A percentile compares a stretch with the other conserved stretches of the same genome.
Conservation (phyloP, 2,113 vertebrate genomes). For the Eurystomus gularis region DNA sequence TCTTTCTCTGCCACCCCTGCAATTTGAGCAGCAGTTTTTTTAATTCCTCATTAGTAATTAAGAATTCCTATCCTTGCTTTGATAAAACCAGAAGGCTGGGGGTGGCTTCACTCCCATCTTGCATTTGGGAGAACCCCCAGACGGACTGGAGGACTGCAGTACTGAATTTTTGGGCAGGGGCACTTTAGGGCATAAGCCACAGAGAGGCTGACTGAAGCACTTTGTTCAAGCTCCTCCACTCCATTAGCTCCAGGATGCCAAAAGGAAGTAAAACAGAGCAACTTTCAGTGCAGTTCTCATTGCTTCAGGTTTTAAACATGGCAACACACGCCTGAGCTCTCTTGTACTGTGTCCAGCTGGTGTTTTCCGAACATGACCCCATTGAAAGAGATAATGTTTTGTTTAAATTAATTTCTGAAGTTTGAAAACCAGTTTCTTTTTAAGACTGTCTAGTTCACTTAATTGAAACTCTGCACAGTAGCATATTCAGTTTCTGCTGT, state of each 20-base stretch:
- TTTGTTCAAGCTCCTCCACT: conserved; percentile 20
- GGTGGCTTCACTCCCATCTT: neutral
- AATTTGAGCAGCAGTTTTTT: neutral
- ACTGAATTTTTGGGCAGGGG: neutral
- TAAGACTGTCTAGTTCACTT: neutral
- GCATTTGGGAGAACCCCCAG: neutral
- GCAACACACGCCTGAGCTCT: neutral
- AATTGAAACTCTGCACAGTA: conserved; percentile 18
- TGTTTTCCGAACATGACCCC: neutral
- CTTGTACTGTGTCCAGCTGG: neutral
- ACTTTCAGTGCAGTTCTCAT: neutral
- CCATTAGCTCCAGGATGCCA: conserved; percentile 1
- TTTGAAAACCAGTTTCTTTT: neutral
- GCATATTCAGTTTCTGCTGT: conserved; percentile 45
- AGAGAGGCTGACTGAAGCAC: conserved; percentile 9
- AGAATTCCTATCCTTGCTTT: neutral
- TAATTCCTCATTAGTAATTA: neutral
- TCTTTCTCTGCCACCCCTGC: neutral
- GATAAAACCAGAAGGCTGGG: neutral
- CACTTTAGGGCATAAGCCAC: conserved; percentile 39
- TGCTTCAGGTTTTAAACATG: neutral
- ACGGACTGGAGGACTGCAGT: neutral
- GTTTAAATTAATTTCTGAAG: neutral
- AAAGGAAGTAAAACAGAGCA: conserved; percentile 14
- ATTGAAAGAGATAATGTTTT: neutral